Percentiles rank a stretch among this genome's conserved stretches.
Evolutionary conservation across 2,888 invertebrate genomes (phyloP).

Genomic region (Gisinianus flammeolus): DNA sequence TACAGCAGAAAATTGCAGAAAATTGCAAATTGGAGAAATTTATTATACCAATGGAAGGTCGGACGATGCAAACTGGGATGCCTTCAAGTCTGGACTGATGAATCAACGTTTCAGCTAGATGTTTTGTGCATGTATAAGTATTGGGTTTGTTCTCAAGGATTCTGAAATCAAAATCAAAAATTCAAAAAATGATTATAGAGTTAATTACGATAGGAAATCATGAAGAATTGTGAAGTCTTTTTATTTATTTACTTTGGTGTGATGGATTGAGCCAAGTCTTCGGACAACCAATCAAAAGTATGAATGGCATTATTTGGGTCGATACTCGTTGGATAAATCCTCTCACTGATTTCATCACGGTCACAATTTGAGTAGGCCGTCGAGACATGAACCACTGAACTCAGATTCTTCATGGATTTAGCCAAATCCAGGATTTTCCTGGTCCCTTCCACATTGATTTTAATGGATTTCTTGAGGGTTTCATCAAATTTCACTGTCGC

Average conservation of each 20-base stretch:
- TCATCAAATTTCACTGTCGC: conserved; percentile 40
- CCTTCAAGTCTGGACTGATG: conserved; percentile 6
- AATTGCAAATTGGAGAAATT: neutral
- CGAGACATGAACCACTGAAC: conserved; percentile 37
- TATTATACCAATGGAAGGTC: conserved; percentile 38
- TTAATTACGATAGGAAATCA: neutral
- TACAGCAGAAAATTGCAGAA: no score
- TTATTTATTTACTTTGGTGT: neutral
- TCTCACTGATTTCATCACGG: conserved; percentile 15
- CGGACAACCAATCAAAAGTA: conserved; percentile 30
- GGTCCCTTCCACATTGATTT: conserved; percentile 39
- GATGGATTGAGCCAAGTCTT: conserved; percentile 16
- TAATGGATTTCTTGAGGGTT: conserved; percentile 26
- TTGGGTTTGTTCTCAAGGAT: conserved; percentile 31
- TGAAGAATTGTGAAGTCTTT: neutral
- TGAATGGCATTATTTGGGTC: conserved; percentile 32
- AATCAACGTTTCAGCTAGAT: conserved; percentile 35
- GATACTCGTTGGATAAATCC: conserved; percentile 23
- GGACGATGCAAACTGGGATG: conserved; percentile 35
- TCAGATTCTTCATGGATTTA: conserved; percentile 17
- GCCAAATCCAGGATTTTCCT: conserved; percentile 31
- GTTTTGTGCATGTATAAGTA: conserved; percentile 41
- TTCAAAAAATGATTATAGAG: neutral
- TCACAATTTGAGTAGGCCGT: conserved; percentile 43
- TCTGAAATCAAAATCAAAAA: neutral